These are phyloP conservation scores for Dendrolimus houi DNA, from an alignment of 2,888 invertebrate species.

Conservation along the genomic window DNA sequence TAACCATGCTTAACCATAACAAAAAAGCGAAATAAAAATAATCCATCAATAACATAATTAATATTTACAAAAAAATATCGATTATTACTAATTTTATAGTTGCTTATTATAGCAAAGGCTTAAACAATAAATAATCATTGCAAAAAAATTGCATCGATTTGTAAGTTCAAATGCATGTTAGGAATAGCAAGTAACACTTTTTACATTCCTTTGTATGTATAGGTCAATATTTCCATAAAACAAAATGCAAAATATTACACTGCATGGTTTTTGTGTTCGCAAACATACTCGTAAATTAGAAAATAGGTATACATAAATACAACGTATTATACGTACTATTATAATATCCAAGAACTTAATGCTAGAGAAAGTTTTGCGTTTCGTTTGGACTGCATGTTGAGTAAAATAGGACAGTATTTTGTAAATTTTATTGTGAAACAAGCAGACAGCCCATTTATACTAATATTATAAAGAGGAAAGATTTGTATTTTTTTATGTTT, in stretches of 20 bases:
- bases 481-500: too few species aligned
- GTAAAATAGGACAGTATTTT: too few species aligned
- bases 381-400: too few species aligned
- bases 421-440: too few species aligned
- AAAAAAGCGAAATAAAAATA: slow-evolving; percentile 35
- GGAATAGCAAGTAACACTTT: not conserved
- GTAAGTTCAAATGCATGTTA: not conserved
- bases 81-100: slow-evolving; percentile 13
- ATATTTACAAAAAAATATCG: slow-evolving; percentile 31
- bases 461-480: too few species aligned
- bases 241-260: not conserved
- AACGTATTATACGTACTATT: too few species aligned
- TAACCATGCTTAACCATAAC: slow-evolving; percentile 3
- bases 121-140: slow-evolving; percentile 16
- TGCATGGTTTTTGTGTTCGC: not conserved
- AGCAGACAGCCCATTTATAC: too few species aligned
- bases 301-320: too few species aligned
- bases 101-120: too few species aligned
- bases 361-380: too few species aligned
- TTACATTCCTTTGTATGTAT: not conserved
- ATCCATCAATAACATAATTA: slow-evolving; percentile 9
- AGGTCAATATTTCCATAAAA: slow-evolving; percentile 4
- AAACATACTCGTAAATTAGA: too few species aligned
- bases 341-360: too few species aligned
- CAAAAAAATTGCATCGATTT: slow-evolving; percentile 5